Base-by-base conservation (phyloP, 2,888 invertebrate species). In the Macaria liturata region DNA sequence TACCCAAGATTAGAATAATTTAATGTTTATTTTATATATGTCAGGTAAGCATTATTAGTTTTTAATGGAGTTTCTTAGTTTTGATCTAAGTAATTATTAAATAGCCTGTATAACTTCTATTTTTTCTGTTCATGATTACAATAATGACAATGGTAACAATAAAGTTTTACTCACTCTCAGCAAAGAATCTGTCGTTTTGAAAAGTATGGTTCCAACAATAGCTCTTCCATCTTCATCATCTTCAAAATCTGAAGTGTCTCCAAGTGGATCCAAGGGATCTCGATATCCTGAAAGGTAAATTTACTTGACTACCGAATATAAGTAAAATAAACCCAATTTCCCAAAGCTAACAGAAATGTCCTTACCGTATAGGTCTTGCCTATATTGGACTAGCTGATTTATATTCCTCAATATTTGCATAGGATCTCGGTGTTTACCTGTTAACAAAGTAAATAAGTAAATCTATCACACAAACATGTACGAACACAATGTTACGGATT, bases 151-250 rank as follows among this genome's bases (percentile, higher is more conserved):
- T 20, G 20, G 20, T 20, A 20, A 20, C 20, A 9, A 4, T 7
- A 32, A 31, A 31, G 5, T 8, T n/a, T n/a, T 49, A 74, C 84
- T 81, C 71, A 91, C 91, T 57, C 88, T 73, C 32, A 88, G 66
- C 62, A 91, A 76, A 4, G 91, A 90, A 52, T 88, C 84, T 2
- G 89, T 88, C 3, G 87, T 87, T 65, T 87, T 90, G 53, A 88
- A 91, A 9, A 91, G 68, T 54, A 91, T 83, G 3, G 91, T 91
- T 39, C 91, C 91, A 49, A 90, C 82, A 7, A 90, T 83, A 9
- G 86, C 78, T 74, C 83, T 82, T 4, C 89, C 91, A 50, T 91
- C 91, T 65, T 90, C 91, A 9, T 90, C 90, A 4, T 90, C 91
- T 46, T 88, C 88, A 49, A 88, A 86, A 49, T 91, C 89, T 2